A percentile compares a stretch with the other conserved stretches of the same genome.
Evolutionary conservation across 2,888 invertebrate species (phyloP).

Genomic region (Synanthedon tipuliformis): DNA sequence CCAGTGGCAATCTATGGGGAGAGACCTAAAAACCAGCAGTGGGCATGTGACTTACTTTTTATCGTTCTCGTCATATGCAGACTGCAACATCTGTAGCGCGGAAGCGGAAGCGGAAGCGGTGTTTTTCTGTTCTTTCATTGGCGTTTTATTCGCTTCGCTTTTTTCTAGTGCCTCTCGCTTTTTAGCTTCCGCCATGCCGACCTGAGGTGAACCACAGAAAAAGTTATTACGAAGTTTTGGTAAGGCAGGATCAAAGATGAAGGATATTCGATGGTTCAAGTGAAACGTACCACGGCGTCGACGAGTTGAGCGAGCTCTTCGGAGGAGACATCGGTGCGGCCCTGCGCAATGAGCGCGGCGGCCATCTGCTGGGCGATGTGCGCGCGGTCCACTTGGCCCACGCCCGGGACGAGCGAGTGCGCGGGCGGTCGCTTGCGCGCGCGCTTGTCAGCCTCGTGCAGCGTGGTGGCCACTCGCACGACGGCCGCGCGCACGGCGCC

Average conservation of each 20-base stretch:
- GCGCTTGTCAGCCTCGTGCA: constrained; percentile 73
- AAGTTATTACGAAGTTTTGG: no score
- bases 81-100: constrained; percentile 57
- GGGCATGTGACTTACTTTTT: constrained; percentile 13
- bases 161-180: constrained; percentile 37
- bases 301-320: constrained; percentile 83
- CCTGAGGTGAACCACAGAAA: constrained; percentile 10
- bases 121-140: constrained; percentile 1
- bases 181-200: constrained; percentile 61
- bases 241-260: no score
- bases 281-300: constrained; percentile 77
- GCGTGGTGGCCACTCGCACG: constrained; percentile 79
- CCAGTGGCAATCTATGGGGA: no score
- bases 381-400: constrained; percentile 81
- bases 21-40: neutral
- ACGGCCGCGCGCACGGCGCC: constrained; percentile 80
- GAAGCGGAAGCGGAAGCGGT: constrained; percentile 22
- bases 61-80: constrained; percentile 55
- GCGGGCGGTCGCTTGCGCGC: constrained; percentile 29
- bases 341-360: constrained; percentile 81
- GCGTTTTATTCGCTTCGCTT: constrained; percentile 6
- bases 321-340: constrained; percentile 83
- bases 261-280: no score
- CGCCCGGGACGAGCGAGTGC: constrained; percentile 76
- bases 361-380: constrained; percentile 86